A percentile compares a stretch with the other conserved stretches of the same genome.
Conservation (phyloP, 2,797 vertebrate species). For the Catamblyrhynchus diadema region DNA sequence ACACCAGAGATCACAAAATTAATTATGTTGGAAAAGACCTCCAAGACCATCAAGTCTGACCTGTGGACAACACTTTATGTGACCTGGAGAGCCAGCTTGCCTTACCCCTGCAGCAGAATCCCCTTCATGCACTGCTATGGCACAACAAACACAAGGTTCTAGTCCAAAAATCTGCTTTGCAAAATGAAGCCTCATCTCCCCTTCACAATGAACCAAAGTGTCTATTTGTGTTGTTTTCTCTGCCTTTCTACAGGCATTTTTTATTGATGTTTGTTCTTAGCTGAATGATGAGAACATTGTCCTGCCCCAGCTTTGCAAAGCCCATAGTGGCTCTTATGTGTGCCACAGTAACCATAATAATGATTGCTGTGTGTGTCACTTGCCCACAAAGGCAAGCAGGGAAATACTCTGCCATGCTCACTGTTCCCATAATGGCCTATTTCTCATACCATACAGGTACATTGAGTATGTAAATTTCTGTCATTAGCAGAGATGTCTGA, state of each 20-base stretch:
- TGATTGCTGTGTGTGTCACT: rapidly evolving
- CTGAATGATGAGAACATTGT: background rate
- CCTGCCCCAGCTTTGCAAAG: background rate
- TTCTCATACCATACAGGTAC: background rate
- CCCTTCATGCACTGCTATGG: background rate
- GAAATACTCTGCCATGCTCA: background rate
- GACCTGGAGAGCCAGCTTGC: background rate
- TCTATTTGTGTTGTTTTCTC: background rate
- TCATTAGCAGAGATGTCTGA: background rate
- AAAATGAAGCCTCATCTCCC: background rate
- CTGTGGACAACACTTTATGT: background rate
- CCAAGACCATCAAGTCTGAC: background rate
- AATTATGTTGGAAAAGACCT: background rate
- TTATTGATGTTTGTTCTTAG: background rate
- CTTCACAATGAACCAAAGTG: background rate
- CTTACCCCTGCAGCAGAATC: background rate
- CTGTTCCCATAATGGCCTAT: background rate
- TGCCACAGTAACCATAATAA: background rate
- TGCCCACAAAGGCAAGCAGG: background rate
- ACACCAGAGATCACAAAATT: background rate
- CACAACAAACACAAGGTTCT: background rate
- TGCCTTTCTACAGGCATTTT: background rate
- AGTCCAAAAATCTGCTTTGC: background rate
- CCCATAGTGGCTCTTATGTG: background rate
- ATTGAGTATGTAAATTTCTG: background rate